A percentile compares a stretch with the other conserved stretches of the same genome.
Conservation (phyloP, 2,888 invertebrate genomes). For the Aphodius granarius region DNA sequence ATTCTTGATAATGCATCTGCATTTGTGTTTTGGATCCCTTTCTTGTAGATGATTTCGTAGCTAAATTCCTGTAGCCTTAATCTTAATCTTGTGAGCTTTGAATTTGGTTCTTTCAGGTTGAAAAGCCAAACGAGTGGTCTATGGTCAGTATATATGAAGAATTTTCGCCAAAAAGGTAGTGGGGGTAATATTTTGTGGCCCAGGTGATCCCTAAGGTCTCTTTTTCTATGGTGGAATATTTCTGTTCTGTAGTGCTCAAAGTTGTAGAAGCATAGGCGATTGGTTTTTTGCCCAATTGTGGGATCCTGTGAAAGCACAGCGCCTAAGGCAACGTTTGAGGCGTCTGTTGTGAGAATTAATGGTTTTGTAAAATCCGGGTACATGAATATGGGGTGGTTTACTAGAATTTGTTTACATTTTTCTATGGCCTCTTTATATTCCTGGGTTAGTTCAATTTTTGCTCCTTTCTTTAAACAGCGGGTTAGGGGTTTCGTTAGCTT, state of each 20-base stretch:
- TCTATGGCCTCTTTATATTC: slow-evolving; percentile 16
- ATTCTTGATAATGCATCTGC: slow-evolving; percentile 17
- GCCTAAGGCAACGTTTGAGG: slow-evolving; percentile 17
- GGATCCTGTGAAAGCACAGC: slow-evolving; percentile 15
- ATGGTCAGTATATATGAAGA: slow-evolving; percentile 8
- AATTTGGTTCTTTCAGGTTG: slow-evolving; percentile 10
- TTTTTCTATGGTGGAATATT: slow-evolving; percentile 11
- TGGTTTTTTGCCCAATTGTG: not conserved
- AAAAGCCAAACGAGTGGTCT: slow-evolving; percentile 10
- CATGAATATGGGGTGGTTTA: slow-evolving; percentile 18
- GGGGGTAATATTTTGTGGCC: slow-evolving; percentile 11
- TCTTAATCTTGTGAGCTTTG: slow-evolving; percentile 10
- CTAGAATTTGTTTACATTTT: slow-evolving; percentile 24
- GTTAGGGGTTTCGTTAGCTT: slow-evolving; percentile 23
- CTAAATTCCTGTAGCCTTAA: slow-evolving; percentile 15
- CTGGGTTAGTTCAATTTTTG: slow-evolving; percentile 6
- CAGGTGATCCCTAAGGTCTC: slow-evolving; percentile 15
- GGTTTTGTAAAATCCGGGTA: slow-evolving; percentile 25
- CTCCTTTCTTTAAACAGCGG: slow-evolving; percentile 14
- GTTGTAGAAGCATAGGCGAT: slow-evolving; percentile 5
- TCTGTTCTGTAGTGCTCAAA: not conserved
- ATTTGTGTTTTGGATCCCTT: slow-evolving; percentile 17
- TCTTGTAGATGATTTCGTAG: slow-evolving; percentile 17
- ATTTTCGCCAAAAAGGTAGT: slow-evolving; percentile 9
- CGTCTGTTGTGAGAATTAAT: slow-evolving; percentile 23